Base-by-base conservation (phyloP, 2,113 vertebrate genomes). In the Fulmarus glacialis region DNA sequence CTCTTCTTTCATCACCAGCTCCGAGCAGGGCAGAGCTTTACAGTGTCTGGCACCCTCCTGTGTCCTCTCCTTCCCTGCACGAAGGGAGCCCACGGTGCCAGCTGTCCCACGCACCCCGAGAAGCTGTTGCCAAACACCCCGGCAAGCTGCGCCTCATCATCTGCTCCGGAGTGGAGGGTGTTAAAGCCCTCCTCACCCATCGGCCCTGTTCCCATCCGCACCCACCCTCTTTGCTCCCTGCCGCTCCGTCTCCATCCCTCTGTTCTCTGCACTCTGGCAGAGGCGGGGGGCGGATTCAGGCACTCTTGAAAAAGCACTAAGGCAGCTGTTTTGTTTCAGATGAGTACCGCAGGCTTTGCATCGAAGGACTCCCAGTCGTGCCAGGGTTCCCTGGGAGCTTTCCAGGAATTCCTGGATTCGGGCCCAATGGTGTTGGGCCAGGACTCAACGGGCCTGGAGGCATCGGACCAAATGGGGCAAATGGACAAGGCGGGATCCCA, bases 341-440 rank as follows among this genome's bases (percentile, higher is more conserved):
- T 27, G 99, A 99, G 92, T 99, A 98, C 97, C 98, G 98, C 87
- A 95, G 98, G 80, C 98, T 99, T 48, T 99, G 99, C 78, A 98
- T 99, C 29, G 99, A 98, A 67, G 98, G 98, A 1, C 97, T 99
- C 56, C 98, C 99, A 0, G 98, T 98, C 8, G 85, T 95, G 56
- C 97, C 98, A 4, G 90, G 97, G 22, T 97, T 97, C 70, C 95
- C 97, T 2, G 97, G 96, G 23, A 97, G 67, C 74, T 97, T 96
- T 71, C 97, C 98, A 5, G 92, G 82, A 22, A 75, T 97, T 82
- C 97, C 96, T 3, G 97, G 89, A 29, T 97, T 98, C 0, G 77
- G 95, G 7, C 95, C 98, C 73, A 98, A 94, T 1, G 90, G 97
- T 5, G 72, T 97, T 13, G 96, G 97, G 26, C 98, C 97, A 9